A percentile compares a stretch with the other conserved stretches of the same genome.
phyloP scores from a whole-genome alignment of 53 echinoderm and acorn worm genomes.

The Echinarachnius parma region DNA sequence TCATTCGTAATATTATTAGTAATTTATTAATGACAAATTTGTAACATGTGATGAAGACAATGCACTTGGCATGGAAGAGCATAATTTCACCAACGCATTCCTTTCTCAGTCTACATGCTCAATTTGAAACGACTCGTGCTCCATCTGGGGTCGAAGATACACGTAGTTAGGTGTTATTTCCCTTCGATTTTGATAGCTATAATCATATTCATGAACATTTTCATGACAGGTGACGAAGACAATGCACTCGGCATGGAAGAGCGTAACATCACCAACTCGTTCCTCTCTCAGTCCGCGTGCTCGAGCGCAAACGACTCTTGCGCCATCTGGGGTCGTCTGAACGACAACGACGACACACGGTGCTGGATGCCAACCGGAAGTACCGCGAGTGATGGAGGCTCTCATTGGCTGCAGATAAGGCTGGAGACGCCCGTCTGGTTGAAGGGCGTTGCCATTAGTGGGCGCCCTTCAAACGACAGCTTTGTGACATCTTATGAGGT shows the following conservation, averaged over 20 bases:
- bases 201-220: too few species aligned
- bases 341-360: slow-evolving; percentile 44
- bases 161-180: too few species aligned
- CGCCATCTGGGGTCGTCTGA: slow-evolving; percentile 59
- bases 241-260: slow-evolving; percentile 57
- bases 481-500: slow-evolving; percentile 62
- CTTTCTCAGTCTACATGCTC: too few species aligned
- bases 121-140: too few species aligned
- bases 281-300: slow-evolving; percentile 58
- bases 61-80: too few species aligned
- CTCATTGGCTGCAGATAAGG: slow-evolving; percentile 60
- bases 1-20: too few species aligned
- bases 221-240: slow-evolving; percentile 68
- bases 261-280: slow-evolving; percentile 53
- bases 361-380: slow-evolving; percentile 67
- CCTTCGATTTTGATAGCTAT: too few species aligned
- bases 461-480: slow-evolving; percentile 41
- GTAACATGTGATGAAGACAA: too few species aligned
- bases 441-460: slow-evolving; percentile 60
- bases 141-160: too few species aligned
- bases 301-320: slow-evolving; percentile 45
- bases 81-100: too few species aligned
- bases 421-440: slow-evolving; percentile 53
- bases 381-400: slow-evolving; percentile 20
- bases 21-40: too few species aligned